A percentile compares a stretch with the other conserved stretches of the same genome.
Conservation (phyloP, 2,113 vertebrate species). For the Oreocharis arfaki region DNA sequence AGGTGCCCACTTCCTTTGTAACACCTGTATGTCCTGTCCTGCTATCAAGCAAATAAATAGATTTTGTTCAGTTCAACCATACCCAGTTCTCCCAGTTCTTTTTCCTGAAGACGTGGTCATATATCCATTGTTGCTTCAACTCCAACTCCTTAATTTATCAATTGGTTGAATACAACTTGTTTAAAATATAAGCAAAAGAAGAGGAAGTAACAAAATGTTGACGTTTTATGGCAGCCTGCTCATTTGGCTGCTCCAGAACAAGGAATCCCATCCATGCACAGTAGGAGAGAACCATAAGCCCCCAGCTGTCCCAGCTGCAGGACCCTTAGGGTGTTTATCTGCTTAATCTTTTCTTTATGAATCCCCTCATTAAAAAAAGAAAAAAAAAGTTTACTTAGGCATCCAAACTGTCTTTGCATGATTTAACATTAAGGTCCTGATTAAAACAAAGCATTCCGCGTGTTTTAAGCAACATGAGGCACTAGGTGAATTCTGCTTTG, state of each 20-base stretch:
- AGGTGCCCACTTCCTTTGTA: background rate
- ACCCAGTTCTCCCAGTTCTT: rapidly evolving
- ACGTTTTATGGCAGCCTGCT: background rate
- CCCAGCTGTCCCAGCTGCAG: background rate
- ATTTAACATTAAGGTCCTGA: background rate
- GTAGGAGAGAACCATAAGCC: background rate
- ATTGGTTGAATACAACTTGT: background rate
- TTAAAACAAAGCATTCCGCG: background rate
- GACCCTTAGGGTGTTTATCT: background rate
- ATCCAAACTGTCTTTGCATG: background rate
- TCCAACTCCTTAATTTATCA: background rate
- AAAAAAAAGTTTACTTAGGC: background rate
- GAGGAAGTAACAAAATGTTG: background rate
- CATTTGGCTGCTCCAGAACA: background rate
- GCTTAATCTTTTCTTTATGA: background rate
- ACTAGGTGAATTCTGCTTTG: background rate
- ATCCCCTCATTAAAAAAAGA: background rate
- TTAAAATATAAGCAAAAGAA: background rate
- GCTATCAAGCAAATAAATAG: background rate
- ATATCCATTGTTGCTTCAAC: background rate
- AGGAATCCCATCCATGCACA: background rate
- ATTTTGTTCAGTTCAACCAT: background rate
- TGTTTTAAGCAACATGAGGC: background rate
- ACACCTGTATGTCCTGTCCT: background rate
- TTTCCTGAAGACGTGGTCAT: background rate